Evolutionary conservation across 2,113 vertebrate species (phyloP).

Genomic region (Zapus hudsonius): DNA sequence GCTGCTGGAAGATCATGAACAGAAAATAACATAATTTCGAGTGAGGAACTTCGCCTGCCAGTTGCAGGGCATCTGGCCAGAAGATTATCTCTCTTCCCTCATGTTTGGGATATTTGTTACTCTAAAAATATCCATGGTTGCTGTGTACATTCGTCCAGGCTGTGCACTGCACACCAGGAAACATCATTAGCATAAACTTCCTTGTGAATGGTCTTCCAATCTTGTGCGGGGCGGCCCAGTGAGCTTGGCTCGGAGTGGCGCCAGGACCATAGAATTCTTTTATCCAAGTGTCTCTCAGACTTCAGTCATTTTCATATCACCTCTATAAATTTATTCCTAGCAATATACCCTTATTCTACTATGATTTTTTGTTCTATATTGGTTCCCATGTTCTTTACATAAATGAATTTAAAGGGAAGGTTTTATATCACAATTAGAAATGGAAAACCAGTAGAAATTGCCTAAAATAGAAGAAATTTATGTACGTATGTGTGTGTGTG

Average conservation of each 20-base stretch:
- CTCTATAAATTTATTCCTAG: not conserved
- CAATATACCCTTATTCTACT: not conserved
- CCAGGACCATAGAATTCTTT: not conserved
- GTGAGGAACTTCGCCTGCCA: constrained; percentile 40
- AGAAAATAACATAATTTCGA: constrained; percentile 8
- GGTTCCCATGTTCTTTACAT: not conserved
- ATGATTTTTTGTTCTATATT: not conserved
- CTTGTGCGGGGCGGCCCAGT: not conserved
- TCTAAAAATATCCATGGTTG: constrained; percentile 40
- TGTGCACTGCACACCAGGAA: not conserved
- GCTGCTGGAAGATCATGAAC: not conserved
- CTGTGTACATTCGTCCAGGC: not conserved
- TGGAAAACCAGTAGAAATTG: not conserved
- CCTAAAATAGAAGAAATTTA: constrained; percentile 21
- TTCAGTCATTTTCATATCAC: not conserved
- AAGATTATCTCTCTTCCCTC: constrained; percentile 13
- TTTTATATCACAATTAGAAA: constrained; percentile 27
- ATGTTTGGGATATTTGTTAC: constrained; percentile 40
- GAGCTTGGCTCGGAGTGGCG: not conserved
- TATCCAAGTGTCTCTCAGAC: not conserved
- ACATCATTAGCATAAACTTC: fast-evolving
- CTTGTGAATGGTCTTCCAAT: fast-evolving
- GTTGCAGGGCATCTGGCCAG: constrained; percentile 34
- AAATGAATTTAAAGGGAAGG: constrained; percentile 36
- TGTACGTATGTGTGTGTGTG: not conserved